Conservation (phyloP, 2,888 invertebrate genomes). For the Calephelis perditalis region DNA sequence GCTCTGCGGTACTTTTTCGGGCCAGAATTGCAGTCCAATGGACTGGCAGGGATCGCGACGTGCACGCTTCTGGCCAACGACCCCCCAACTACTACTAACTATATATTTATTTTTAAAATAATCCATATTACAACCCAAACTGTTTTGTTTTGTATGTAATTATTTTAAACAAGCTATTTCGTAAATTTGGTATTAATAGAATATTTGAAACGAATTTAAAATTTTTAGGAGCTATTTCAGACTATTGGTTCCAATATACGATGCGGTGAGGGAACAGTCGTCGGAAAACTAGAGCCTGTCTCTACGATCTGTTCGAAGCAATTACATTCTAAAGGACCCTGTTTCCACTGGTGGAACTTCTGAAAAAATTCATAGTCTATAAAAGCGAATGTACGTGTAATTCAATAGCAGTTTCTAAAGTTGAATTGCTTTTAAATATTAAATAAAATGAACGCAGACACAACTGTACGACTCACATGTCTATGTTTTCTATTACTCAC, state of each 20-base stretch:
- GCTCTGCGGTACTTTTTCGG: too few species aligned
- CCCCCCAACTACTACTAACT: too few species aligned
- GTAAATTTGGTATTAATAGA: neutral
- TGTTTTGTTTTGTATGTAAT: too few species aligned
- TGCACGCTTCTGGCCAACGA: too few species aligned
- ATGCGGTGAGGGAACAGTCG: neutral
- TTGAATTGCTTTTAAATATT: neutral
- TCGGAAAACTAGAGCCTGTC: constrained; percentile 1
- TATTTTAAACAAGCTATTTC: neutral
- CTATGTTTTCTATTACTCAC: too few species aligned
- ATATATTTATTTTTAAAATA: too few species aligned
- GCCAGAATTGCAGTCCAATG: too few species aligned
- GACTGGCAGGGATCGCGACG: too few species aligned
- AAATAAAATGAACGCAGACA: too few species aligned
- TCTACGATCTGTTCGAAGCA: constrained; percentile 5
- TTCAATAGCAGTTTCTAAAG: neutral
- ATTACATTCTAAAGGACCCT: constrained; percentile 6
- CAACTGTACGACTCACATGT: too few species aligned
- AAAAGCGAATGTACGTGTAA: neutral
- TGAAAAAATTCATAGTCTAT: neutral
- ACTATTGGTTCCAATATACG: constrained; percentile 4
- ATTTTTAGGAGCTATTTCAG: neutral
- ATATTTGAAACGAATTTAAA: neutral
- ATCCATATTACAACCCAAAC: too few species aligned
- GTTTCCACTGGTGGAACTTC: neutral